phyloP scores from a whole-genome alignment of 2,888 invertebrate species.

The Gastracanthus pulcherrimus region DNA sequence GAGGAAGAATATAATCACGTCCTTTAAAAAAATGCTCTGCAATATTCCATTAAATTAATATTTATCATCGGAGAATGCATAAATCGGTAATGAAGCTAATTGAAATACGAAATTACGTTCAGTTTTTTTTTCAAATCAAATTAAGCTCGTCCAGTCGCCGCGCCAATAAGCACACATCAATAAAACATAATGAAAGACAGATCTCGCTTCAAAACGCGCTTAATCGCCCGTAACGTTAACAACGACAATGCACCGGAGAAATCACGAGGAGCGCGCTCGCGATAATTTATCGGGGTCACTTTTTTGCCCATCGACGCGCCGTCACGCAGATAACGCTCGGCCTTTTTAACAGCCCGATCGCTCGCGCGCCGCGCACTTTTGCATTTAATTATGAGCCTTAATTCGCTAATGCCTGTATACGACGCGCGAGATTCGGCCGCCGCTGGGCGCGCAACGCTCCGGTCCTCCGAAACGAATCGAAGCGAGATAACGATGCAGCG shows the following conservation, averaged over 20 bases:
- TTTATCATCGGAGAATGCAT: too few relatives aligned
- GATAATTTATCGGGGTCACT: slow-evolving; percentile 26
- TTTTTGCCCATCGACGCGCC: slow-evolving; percentile 7
- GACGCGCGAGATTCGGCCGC: neutral
- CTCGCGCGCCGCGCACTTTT: neutral
- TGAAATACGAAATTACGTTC: neutral
- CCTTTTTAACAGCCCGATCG: too few relatives aligned
- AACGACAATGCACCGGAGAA: neutral
- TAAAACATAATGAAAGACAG: slow-evolving; percentile 2
- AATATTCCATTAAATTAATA: too few relatives aligned
- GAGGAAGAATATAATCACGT: too few relatives aligned
- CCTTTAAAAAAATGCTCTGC: too few relatives aligned
- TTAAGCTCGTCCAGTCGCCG: neutral
- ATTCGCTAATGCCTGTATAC: slow-evolving; percentile 28
- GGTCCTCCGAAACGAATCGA: slow-evolving; percentile 44
- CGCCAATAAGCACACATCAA: neutral
- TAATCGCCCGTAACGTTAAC: neutral
- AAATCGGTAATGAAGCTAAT: too few relatives aligned
- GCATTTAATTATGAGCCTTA: slow-evolving; percentile 32
- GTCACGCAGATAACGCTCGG: neutral
- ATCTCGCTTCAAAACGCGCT: neutral
- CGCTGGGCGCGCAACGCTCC: neutral
- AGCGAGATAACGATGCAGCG: slow-evolving; percentile 44
- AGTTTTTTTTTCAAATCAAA: neutral
- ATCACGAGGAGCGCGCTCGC: neutral